Conservation (phyloP, 2,797 vertebrate genomes). For the Acestrorhynchus altus region DNA sequence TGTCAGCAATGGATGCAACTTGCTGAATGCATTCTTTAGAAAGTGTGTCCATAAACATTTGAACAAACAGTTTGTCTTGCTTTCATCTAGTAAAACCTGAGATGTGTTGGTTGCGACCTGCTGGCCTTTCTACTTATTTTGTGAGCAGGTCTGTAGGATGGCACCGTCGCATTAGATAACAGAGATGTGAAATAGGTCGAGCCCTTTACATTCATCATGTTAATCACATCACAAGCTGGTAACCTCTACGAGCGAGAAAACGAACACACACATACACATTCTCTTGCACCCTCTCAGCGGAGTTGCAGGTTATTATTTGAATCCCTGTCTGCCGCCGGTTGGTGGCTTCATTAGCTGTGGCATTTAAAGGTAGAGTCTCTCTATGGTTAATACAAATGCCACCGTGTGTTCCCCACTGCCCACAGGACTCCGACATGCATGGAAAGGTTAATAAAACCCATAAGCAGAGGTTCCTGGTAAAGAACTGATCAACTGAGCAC, state of each 20-base stretch:
- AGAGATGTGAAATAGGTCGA: constrained; percentile 28
- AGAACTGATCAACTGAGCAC: constrained; percentile 28
- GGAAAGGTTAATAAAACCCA: constrained; percentile 64
- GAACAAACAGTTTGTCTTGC: too few species aligned
- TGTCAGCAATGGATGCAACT: too few species aligned
- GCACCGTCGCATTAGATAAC: background rate
- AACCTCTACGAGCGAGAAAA: constrained; percentile 24
- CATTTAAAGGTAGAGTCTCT: constrained; percentile 74
- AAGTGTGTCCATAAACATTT: too few species aligned
- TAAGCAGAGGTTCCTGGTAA: constrained; percentile 53
- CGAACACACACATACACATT: constrained; percentile 23
- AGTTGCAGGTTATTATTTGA: constrained; percentile 60
- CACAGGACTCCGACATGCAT: constrained; percentile 72
- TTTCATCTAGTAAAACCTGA: too few species aligned
- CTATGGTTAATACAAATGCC: constrained; percentile 76
- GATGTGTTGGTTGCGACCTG: background rate
- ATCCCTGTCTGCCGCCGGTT: constrained; percentile 56
- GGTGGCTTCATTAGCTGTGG: constrained; percentile 76
- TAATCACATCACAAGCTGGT: constrained; percentile 38
- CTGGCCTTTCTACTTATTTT: background rate
- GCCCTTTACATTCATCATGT: constrained; percentile 40
- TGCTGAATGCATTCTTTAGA: too few species aligned
- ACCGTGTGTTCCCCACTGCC: constrained; percentile 61
- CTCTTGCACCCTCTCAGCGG: constrained; percentile 36
- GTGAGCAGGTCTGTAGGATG: background rate